Percentiles rank a stretch among this genome's conserved stretches.
Evolutionary conservation across 2,113 vertebrate species (phyloP).

Genomic region (Ploceus nigricollis): DNA sequence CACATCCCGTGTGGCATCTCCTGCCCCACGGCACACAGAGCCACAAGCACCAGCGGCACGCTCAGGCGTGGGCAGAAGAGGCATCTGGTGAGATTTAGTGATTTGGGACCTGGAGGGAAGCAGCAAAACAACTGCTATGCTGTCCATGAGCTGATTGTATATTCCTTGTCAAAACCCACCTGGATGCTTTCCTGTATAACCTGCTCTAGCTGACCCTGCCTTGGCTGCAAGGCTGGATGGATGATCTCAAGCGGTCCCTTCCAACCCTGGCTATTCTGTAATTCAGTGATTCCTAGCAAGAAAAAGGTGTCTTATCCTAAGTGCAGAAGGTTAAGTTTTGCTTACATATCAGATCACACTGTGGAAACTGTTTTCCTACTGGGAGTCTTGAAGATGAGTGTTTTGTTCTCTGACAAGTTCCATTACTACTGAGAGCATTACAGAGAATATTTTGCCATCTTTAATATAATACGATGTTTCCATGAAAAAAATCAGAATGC

Average conservation of each 20-base stretch:
- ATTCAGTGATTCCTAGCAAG: background rate
- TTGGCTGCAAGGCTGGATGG: background rate
- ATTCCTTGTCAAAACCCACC: background rate
- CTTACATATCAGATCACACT: background rate
- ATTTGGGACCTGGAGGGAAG: background rate
- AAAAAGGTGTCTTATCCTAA: background rate
- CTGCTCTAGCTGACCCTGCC: background rate
- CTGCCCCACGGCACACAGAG: rapidly evolving
- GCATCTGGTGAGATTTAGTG: background rate
- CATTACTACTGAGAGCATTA: background rate
- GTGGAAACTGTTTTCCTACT: background rate
- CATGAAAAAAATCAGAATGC: background rate
- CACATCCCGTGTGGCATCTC: rapidly evolving
- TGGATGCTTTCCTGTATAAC: background rate
- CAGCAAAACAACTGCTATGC: background rate
- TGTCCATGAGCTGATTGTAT: rapidly evolving
- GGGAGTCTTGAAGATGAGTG: background rate
- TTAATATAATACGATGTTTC: background rate
- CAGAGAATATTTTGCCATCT: background rate
- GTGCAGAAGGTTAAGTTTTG: background rate
- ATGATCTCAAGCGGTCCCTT: background rate
- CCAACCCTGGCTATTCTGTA: background rate
- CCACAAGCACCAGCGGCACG: rapidly evolving
- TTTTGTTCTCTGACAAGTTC: background rate
- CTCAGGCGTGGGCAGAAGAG: rapidly evolving